A percentile compares a stretch with the other conserved stretches of the same genome.
Evolutionary conservation across 2,797 vertebrate genomes (phyloP).

Genomic region (Staurois parvus): DNA sequence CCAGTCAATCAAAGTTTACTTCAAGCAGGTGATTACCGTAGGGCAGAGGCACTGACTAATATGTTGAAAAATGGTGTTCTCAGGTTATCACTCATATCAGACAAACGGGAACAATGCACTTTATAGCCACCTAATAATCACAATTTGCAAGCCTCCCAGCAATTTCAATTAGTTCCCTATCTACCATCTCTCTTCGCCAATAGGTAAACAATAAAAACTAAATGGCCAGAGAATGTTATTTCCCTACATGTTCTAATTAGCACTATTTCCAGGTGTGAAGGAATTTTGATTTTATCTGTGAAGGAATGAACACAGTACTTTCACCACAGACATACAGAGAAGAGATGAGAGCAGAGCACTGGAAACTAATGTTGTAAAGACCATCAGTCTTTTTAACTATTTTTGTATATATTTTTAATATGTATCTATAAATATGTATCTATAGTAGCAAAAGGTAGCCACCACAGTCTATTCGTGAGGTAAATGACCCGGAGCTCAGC

Average conservation of each 20-base stretch:
- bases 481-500: no score
- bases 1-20: neutral
- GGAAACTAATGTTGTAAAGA: no score
- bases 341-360: neutral
- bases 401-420: no score
- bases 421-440: no score
- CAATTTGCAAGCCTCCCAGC: conserved; percentile 21
- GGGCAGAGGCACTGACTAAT: conserved; percentile 21
- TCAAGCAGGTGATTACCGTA: conserved; percentile 20
- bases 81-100: neutral
- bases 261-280: neutral
- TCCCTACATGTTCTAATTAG: neutral
- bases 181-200: neutral
- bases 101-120: conserved; percentile 31
- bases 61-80: conserved; percentile 20
- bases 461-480: no score
- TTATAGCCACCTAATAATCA: neutral
- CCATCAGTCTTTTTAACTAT: no score
- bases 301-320: neutral
- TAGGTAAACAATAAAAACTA: neutral
- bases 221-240: neutral
- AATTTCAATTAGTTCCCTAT: neutral
- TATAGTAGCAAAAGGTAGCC: no score
- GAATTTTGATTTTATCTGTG: neutral
- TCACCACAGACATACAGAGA: neutral